Base-by-base conservation (phyloP, 2,888 invertebrate species). In the Polia nebulosa region DNA sequence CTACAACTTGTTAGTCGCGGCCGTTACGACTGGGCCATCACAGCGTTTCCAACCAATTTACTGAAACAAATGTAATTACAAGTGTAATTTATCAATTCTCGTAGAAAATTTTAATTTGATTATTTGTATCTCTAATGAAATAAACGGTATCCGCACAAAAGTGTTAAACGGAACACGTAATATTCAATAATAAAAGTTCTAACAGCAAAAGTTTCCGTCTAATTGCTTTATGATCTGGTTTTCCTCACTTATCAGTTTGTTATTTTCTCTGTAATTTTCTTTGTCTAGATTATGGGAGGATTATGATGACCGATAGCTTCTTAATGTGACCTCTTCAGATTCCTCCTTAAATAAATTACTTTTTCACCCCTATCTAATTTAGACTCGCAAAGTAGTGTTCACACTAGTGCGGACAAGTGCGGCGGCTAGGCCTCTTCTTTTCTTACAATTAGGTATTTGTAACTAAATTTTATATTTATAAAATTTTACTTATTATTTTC, bases 291-390 rank as follows among this genome's bases (percentile, higher is more conserved):
- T 22, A 22, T 60, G 68, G 76, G 67, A 52, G 70, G 57, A 29
- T 15, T 64, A 56, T 49, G 59, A 67, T 68, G 71, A 77, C 61
- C 53, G 32, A 72, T 80, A 41, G 58, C 41, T 36, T 68, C 49
- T 57, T 80, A 77, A 80, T 67, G 77, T 32, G 41, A 56, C 69
- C 64, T 64, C 66, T 52, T 27, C 58, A 32, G 67, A 4, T 55
- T 49, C 49, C 27, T 47, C 1, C 17, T 27, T 20, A 45, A 36
- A 44, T 60, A 57, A 55, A 68, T 69, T 66, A 27, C 22, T 63
- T 68, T 47, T 20, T n/a, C n/a, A n/a, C n/a, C n/a, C n/a, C n/a
- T n/a, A n/a, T n/a, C n/a, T n/a, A n/a, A n/a, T n/a, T n/a, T n/a
- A n/a, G n/a, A n/a, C n/a, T n/a, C n/a, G n/a, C n/a, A n/a, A n/a